These are phyloP conservation scores for Conus betulinus DNA, from an alignment of 1,140 invertebrate genomes.

Conservation along the genomic window DNA sequence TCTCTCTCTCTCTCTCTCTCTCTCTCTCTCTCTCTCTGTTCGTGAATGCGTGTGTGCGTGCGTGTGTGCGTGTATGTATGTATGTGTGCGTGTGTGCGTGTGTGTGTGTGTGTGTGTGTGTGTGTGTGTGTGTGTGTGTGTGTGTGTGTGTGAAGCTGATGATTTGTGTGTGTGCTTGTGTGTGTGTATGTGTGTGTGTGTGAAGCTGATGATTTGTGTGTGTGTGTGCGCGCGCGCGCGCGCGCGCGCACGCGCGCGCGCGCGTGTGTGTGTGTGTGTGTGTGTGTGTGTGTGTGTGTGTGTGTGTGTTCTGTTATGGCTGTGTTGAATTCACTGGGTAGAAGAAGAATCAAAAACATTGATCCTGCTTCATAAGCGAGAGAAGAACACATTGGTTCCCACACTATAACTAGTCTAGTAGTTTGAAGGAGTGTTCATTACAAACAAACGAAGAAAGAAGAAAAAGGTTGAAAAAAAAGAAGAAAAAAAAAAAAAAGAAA, in stretches of 20 bases:
- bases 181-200: neutral
- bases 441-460: too few species aligned
- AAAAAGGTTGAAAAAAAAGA: too few species aligned
- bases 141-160: constrained; percentile 29
- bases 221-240: too few species aligned
- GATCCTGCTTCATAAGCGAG: too few species aligned
- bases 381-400: too few species aligned
- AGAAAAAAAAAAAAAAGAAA: too few species aligned
- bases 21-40: neutral
- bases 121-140: constrained; percentile 47
- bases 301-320: neutral
- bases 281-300: constrained; percentile 44
- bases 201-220: too few species aligned
- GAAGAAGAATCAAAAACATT: too few species aligned
- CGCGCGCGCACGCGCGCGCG: constrained; percentile 47
- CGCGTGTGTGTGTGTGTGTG: constrained; percentile 50
- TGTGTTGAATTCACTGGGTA: neutral
- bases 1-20: too few species aligned
- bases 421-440: too few species aligned
- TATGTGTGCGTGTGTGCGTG: neutral
- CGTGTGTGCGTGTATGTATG: neutral
- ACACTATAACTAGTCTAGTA: too few species aligned
- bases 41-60: constrained; percentile 11
- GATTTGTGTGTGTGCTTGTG: too few species aligned
- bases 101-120: neutral